Evolutionary conservation across 2,888 invertebrate genomes (phyloP).

Genomic region (Apocheima hispidaria): DNA sequence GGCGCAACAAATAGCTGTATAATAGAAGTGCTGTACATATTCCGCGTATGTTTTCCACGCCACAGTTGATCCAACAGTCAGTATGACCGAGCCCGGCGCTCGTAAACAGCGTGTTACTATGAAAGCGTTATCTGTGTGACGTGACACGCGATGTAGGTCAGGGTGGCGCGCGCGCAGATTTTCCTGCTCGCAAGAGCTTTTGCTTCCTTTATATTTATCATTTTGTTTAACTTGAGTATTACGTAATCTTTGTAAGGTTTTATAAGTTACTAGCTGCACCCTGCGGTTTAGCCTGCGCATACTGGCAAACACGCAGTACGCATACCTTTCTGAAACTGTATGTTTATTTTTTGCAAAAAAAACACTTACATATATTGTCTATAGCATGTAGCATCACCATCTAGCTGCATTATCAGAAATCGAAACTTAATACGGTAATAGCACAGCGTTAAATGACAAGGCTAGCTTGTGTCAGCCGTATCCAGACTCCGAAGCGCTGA

Average conservation of each 20-base stretch:
- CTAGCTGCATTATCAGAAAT: too few relatives aligned
- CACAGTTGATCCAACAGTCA: not conserved
- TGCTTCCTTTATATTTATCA: slow-evolving; percentile 25
- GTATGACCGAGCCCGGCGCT: not conserved
- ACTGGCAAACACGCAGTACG: too few relatives aligned
- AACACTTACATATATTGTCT: too few relatives aligned
- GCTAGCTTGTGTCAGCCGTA: too few relatives aligned
- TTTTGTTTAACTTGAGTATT: not conserved
- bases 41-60: not conserved
- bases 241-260: not conserved
- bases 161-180: slow-evolving; percentile 50
- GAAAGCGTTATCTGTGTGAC: slow-evolving; percentile 45
- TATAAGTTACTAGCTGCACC: not conserved
- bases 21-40: not conserved
- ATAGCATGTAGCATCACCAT: too few relatives aligned
- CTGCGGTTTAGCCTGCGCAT: not conserved
- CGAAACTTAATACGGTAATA: too few relatives aligned
- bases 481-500: too few relatives aligned
- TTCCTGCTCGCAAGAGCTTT: slow-evolving; percentile 41
- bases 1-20: not conserved
- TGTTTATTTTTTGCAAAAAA: too few relatives aligned
- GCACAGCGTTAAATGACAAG: too few relatives aligned
- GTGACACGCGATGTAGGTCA: slow-evolving; percentile 43
- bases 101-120: slow-evolving; percentile 40
- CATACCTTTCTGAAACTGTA: too few relatives aligned